Evolutionary conservation across 2,888 invertebrate species (phyloP), one percentile per base, ranked within the genome.

Genomic region (Stenoptilia bipunctidactyla): DNA sequence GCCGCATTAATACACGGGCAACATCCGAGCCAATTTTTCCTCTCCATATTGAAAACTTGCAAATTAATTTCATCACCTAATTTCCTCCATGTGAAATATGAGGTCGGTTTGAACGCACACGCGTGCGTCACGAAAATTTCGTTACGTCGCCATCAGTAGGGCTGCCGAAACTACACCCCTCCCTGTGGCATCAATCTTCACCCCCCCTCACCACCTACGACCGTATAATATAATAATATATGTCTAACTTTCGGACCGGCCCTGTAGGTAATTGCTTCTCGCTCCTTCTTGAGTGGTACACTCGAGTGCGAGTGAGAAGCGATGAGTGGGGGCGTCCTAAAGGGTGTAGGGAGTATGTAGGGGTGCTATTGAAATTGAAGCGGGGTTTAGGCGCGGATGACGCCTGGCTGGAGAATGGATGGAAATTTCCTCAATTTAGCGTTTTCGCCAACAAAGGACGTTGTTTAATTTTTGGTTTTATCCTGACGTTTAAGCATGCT

Each of bases 351-450:
- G 77, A 67, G 80, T 79, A 53, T 80, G 80, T 75, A 57, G 74
- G 80, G 77, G 75, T 63, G 72, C 80, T 82, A 83, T 83, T 83
- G 82, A 83, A 83, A 83, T 82, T 83, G 83, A 83, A 82, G 82
- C 82, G 74, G 75, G 80, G 76, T 71, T 82, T 80, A 82, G 82
- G 79, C 82, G 77, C 76, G 82, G 82, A 82, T 83, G 83, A 82
- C 80, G 83, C 79, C 74, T 72, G 80, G 74, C 68, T 75, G 72
- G 79, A 82, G 83, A 83, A 83, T 80, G 80, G 82, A 83, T 83
- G 83, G 79, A 82, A 82, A 82, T 82, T 83, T 83, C 80, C 83
- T 80, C 80, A 83, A 83, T 83, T 83, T 82, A 79, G 74, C 80
- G 77, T 80, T 82, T 79, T 80, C 79, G 67, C 74, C 77, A 77